These are phyloP conservation scores for Lerista edwardsae DNA, from an alignment of 2,797 vertebrate genomes.

Conservation along the genomic window DNA sequence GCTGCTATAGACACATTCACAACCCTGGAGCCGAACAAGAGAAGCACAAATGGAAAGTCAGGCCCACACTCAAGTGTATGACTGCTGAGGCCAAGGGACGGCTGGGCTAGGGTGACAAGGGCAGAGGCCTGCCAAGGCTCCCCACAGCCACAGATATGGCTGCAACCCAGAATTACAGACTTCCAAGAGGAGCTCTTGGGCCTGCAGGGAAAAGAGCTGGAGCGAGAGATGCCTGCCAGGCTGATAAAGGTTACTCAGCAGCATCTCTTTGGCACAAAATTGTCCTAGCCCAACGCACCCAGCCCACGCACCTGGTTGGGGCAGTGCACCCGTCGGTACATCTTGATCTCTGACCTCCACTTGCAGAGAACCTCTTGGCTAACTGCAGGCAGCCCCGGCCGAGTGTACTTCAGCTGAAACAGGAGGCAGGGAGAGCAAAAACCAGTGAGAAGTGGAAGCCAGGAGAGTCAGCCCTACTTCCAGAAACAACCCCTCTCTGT, in stretches of 20 bases:
- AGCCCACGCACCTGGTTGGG: constrained; percentile 87
- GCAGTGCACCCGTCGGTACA: constrained; percentile 90
- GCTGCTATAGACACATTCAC: constrained; percentile 88
- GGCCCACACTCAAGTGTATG: too few relatives aligned
- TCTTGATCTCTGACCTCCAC: constrained; percentile 94
- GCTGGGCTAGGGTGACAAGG: too few relatives aligned
- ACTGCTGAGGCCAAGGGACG: too few relatives aligned
- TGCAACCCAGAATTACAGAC: too few relatives aligned
- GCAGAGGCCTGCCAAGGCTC: too few relatives aligned
- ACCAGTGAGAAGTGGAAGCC: background rate
- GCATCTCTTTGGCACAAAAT: background rate
- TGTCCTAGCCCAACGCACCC: background rate
- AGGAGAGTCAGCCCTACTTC: too few relatives aligned
- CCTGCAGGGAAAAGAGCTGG: background rate
- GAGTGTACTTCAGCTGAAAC: constrained; percentile 88
- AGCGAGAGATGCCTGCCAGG: too few relatives aligned
- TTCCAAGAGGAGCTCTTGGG: too few relatives aligned
- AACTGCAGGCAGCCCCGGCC: constrained; percentile 91
- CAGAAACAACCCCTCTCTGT: too few relatives aligned
- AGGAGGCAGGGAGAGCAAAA: constrained; percentile 49
- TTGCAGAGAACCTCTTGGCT: constrained; percentile 93
- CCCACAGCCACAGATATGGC: too few relatives aligned
- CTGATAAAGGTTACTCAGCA: background rate
- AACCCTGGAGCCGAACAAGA: constrained; percentile 70
- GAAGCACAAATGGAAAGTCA: too few relatives aligned